phyloP scores from a whole-genome alignment of 2,888 invertebrate species.

The Nomada fucata region DNA sequence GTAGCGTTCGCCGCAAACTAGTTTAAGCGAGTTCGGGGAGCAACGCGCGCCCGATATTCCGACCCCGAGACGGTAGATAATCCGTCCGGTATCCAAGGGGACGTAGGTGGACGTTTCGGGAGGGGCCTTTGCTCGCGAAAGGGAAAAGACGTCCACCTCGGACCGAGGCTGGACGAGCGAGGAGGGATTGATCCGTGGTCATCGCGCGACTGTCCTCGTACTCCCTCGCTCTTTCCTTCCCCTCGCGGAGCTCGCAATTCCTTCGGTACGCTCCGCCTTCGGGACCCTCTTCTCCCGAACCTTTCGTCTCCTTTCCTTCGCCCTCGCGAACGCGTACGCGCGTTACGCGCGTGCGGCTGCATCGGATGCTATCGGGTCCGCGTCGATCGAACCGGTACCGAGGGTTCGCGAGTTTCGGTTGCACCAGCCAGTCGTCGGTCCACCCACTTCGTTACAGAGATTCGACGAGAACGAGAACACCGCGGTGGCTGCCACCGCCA shows the following conservation, averaged over 20 bases:
- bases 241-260: conserved; percentile 42
- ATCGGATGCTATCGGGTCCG: background rate
- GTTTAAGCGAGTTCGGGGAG: conserved; percentile 58
- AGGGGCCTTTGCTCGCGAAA: conserved; percentile 39
- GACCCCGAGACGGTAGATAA: conserved; percentile 74
- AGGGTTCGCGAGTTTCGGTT: conserved; percentile 39
- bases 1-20: background rate
- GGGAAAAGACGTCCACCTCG: conserved; percentile 63
- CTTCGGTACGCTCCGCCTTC: conserved; percentile 21
- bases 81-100: conserved; percentile 52
- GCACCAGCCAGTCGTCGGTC: conserved; percentile 70
- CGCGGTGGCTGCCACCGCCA: conserved; percentile 39
- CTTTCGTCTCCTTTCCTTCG: conserved; percentile 38
- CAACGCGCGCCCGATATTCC: conserved; percentile 62
- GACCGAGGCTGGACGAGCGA: conserved; percentile 63
- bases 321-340: conserved; percentile 3
- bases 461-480: conserved; percentile 54
- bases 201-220: conserved; percentile 55
- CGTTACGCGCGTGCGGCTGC: background rate
- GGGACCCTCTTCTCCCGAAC: conserved; percentile 21
- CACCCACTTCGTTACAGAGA: conserved; percentile 81
- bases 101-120: conserved; percentile 59
- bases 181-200: conserved; percentile 81
- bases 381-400: conserved; percentile 24
- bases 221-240: conserved; percentile 15